Conservation (phyloP, 2,113 vertebrate genomes). For the Fregata magnificens region DNA sequence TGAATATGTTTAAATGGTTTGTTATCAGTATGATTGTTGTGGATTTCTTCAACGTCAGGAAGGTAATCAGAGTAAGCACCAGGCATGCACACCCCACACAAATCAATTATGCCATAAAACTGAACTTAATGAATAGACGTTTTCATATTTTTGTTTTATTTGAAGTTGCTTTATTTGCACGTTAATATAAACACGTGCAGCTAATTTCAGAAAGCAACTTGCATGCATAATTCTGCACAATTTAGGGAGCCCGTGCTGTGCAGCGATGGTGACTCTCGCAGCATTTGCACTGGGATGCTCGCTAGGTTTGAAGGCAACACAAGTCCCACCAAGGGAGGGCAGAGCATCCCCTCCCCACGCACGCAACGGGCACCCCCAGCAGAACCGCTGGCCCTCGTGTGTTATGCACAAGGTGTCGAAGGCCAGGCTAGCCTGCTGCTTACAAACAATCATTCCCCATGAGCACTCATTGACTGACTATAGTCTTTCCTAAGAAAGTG, state of each 20-base stretch:
- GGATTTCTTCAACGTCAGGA: slow-evolving; percentile 8
- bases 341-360: background rate
- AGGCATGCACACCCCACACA: background rate
- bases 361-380: fast-evolving
- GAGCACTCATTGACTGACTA: fast-evolving
- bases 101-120: slow-evolving; percentile 34
- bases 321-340: background rate
- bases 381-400: too few species aligned
- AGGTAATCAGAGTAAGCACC: slow-evolving; percentile 44
- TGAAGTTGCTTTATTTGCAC: slow-evolving; percentile 44
- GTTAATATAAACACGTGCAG: background rate
- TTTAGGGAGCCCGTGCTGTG: background rate
- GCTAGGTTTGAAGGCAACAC: fast-evolving
- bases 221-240: fast-evolving
- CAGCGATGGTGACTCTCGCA: fast-evolving
- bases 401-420: fast-evolving
- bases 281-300: fast-evolving
- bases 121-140: background rate
- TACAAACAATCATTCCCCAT: fast-evolving
- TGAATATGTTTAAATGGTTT: slow-evolving; percentile 51
- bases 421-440: background rate
- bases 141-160: background rate
- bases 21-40: slow-evolving; percentile 44
- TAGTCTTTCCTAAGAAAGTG: fast-evolving
- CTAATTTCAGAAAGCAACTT: background rate